Conservation (phyloP, 2,888 invertebrate species). For the Linnaemya vulpina region DNA sequence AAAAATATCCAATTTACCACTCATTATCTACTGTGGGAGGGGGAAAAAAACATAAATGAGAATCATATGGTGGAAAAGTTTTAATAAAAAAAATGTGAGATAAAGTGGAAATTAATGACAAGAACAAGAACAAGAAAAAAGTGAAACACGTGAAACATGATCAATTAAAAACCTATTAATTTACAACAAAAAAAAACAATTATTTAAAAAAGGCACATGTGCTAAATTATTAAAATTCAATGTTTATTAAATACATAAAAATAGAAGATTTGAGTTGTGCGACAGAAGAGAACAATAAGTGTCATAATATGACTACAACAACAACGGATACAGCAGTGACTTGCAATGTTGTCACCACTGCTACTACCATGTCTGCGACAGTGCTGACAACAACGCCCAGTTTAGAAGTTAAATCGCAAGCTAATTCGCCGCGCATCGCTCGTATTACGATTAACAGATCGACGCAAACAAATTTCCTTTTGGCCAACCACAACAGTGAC, state of each 20-base stretch:
- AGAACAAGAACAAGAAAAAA: constrained; percentile 17
- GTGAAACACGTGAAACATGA: constrained; percentile 10
- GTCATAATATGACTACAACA: constrained; percentile 34
- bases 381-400: constrained; percentile 1
- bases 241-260: constrained; percentile 65
- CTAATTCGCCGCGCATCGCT: constrained; percentile 23
- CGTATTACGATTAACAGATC: constrained; percentile 53
- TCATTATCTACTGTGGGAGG: too few species aligned
- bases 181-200: constrained; percentile 1
- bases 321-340: background rate
- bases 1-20: background rate
- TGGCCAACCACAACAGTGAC: constrained; percentile 21
- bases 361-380: background rate
- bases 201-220: background rate
- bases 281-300: constrained; percentile 23
- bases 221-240: constrained; percentile 17
- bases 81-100: constrained; percentile 51
- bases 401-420: constrained; percentile 8
- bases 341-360: background rate
- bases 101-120: constrained; percentile 62
- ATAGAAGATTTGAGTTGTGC: constrained; percentile 51
- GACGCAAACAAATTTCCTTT: constrained; percentile 53
- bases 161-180: constrained; percentile 12
- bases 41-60: background rate
- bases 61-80: constrained; percentile 15